Evolutionary conservation across 2,888 invertebrate species (phyloP).

Genomic region (Drosophila pseudotalamancana): DNA sequence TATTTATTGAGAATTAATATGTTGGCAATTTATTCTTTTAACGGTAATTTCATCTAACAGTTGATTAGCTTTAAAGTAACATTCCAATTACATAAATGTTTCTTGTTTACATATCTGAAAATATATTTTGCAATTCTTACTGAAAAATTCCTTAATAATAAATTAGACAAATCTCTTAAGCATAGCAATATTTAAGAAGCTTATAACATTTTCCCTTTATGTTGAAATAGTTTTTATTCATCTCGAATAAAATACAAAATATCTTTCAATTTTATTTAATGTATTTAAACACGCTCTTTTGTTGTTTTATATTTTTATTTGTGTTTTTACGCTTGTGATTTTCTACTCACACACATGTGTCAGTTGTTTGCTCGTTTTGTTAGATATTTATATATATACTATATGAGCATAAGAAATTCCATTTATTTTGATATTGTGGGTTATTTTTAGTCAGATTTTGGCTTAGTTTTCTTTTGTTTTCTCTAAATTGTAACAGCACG

Average conservation of each 20-base stretch:
- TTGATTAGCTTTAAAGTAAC: too few species aligned
- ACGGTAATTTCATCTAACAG: too few species aligned
- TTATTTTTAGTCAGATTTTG: conserved; percentile 63
- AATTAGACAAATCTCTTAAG: too few species aligned
- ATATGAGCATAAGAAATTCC: conserved; percentile 32
- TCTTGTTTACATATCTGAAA: too few species aligned
- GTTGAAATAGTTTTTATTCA: conserved; percentile 12
- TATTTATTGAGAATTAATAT: conserved; percentile 8
- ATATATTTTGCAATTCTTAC: too few species aligned
- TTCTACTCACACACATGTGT: conserved; percentile 14
- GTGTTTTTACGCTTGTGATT: conserved; percentile 14
- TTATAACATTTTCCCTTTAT: background rate
- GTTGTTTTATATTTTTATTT: conserved; percentile 6
- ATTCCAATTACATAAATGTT: too few species aligned
- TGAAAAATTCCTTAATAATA: too few species aligned
- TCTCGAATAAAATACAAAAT: conserved; percentile 13
- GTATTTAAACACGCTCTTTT: conserved; percentile 21
- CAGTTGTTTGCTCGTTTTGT: conserved; percentile 25
- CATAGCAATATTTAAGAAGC: too few species aligned
- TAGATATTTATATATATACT: conserved; percentile 12
- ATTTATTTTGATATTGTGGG: conserved; percentile 50
- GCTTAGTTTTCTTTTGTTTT: conserved; percentile 23
- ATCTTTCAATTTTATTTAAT: conserved; percentile 32
- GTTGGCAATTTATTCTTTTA: background rate
- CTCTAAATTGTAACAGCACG: conserved; percentile 53